Conservation (phyloP, 35 echinoderm and acorn worm genomes). For the Apostichopus japonicus region DNA sequence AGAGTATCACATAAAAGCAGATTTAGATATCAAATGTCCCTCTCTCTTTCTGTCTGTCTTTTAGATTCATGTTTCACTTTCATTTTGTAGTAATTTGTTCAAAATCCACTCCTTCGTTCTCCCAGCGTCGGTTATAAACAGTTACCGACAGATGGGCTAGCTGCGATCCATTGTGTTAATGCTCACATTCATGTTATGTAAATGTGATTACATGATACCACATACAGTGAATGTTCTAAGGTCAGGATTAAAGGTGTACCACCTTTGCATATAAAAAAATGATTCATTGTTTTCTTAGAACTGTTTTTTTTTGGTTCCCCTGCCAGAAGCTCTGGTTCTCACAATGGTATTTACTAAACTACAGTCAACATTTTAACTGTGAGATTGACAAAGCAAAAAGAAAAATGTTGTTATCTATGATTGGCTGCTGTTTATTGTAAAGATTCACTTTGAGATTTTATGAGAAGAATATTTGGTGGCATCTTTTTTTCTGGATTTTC, state of each 20-base stretch:
- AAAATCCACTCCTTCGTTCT: not conserved
- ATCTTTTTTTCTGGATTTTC: no score
- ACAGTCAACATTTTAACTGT: no score
- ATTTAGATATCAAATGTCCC: no score
- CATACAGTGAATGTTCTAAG: not conserved
- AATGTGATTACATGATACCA: not conserved
- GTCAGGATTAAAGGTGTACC: not conserved
- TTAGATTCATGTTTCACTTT: not conserved
- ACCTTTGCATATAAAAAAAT: not conserved
- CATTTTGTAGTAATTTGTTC: not conserved
- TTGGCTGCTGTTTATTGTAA: no score
- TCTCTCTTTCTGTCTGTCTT: not conserved
- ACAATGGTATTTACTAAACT: no score
- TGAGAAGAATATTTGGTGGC: no score
- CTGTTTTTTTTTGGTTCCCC: not conserved
- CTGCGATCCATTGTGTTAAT: not conserved
- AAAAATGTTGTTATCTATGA: no score
- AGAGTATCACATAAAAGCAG: no score
- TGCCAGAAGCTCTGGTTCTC: no score
- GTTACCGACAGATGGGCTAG: not conserved
- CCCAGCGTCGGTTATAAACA: not conserved
- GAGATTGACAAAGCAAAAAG: no score
- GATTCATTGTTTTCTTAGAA: not conserved
- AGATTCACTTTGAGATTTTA: no score
- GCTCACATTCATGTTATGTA: not conserved